Evolutionary conservation across 2,797 vertebrate genomes (phyloP).

Genomic region (Triplophysa bombifrons): DNA sequence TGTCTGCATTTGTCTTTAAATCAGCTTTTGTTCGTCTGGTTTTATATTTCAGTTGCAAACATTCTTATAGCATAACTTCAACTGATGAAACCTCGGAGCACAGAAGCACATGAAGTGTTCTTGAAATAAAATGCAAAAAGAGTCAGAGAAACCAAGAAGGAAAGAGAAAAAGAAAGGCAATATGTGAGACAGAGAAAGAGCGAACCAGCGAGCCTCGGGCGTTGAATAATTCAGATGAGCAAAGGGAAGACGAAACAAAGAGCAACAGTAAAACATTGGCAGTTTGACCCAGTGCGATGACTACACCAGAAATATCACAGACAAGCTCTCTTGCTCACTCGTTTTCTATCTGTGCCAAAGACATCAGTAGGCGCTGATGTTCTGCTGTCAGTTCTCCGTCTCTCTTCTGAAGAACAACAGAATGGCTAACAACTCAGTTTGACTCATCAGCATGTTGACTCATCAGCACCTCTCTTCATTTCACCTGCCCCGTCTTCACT

Average conservation of each 20-base stretch:
- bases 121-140: slow-evolving; percentile 39
- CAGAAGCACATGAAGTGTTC: slow-evolving; percentile 29
- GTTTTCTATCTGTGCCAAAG: slow-evolving; percentile 15
- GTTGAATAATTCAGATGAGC: slow-evolving; percentile 81
- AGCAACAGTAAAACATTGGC: slow-evolving; percentile 79
- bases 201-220: slow-evolving; percentile 69
- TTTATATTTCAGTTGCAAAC: slow-evolving; percentile 5
- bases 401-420: slow-evolving; percentile 65
- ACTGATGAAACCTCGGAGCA: slow-evolving; percentile 23
- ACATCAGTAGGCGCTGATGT: slow-evolving; percentile 35
- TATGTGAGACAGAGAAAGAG: slow-evolving; percentile 36
- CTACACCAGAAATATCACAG: slow-evolving; percentile 58
- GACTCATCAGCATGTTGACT: neutral
- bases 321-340: slow-evolving; percentile 1
- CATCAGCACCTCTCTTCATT: neutral
- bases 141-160: slow-evolving; percentile 19
- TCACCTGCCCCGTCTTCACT: neutral
- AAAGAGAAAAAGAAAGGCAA: slow-evolving; percentile 33
- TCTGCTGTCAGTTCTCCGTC: slow-evolving; percentile 51
- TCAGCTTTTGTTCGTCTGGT: slow-evolving; percentile 4
- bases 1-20: slow-evolving; percentile 3
- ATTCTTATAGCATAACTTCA: slow-evolving; percentile 2
- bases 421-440: slow-evolving; percentile 18
- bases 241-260: slow-evolving; percentile 73
- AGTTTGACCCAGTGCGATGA: slow-evolving; percentile 79